Conservation (phyloP, 2,888 invertebrate species). For the Apamea anceps region DNA sequence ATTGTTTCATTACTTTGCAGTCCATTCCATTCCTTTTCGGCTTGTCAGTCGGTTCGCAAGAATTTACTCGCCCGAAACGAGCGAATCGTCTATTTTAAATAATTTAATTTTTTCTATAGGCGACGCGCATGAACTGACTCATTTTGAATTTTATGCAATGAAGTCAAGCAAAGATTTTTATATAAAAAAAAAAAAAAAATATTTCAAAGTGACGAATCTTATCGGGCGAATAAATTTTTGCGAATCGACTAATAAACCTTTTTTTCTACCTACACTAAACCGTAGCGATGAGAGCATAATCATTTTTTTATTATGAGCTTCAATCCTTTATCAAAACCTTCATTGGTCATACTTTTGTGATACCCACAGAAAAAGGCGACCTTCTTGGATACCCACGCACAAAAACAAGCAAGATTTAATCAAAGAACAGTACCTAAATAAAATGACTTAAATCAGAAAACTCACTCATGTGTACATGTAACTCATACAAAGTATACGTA, state of each 20-base stretch:
- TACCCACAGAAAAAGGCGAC: neutral
- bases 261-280: neutral
- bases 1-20: neutral
- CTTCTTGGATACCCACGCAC: neutral
- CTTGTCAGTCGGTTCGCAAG: too few relatives aligned
- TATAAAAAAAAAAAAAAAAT: too few relatives aligned
- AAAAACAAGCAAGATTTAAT: neutral
- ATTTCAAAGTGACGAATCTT: too few relatives aligned
- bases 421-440: conserved; percentile 1
- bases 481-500: conserved; percentile 4
- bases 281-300: neutral
- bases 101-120: too few relatives aligned
- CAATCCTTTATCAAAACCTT: neutral
- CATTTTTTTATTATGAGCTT: neutral
- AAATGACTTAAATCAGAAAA: conserved; percentile 24
- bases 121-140: too few relatives aligned
- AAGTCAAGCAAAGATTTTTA: too few relatives aligned
- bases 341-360: neutral
- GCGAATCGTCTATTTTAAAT: too few relatives aligned
- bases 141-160: too few relatives aligned
- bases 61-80: too few relatives aligned
- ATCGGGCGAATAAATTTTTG: too few relatives aligned
- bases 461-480: conserved; percentile 25
- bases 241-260: too few relatives aligned
- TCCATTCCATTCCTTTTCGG: neutral